Conservation (phyloP, 2,888 invertebrate genomes). For the Hipparchia semele region DNA sequence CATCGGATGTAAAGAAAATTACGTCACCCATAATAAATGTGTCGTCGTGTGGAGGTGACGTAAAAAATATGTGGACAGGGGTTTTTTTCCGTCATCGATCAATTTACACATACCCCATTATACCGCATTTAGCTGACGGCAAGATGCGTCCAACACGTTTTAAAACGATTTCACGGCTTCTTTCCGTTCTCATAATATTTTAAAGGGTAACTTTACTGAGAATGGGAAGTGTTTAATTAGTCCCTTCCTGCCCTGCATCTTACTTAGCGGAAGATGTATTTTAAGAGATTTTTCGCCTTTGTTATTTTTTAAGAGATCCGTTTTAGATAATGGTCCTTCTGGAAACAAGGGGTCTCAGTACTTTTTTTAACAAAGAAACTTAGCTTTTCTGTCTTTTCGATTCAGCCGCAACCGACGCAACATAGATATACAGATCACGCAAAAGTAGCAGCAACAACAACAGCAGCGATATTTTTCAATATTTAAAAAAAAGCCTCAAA, state of each 20-base stretch:
- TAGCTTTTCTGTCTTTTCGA: not conserved
- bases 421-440: no score
- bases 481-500: no score
- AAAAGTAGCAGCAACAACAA: no score
- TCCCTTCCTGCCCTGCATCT: constrained; percentile 36
- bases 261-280: constrained; percentile 7
- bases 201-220: constrained; percentile 38
- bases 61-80: constrained; percentile 21
- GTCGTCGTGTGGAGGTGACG: constrained; percentile 3
- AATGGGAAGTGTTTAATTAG: constrained; percentile 43
- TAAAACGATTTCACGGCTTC: constrained; percentile 39
- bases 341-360: not conserved
- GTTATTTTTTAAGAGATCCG: constrained; percentile 16
- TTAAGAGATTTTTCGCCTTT: constrained; percentile 18
- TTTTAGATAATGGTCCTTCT: not conserved
- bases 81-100: constrained; percentile 30
- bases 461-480: no score
- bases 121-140: constrained; percentile 21
- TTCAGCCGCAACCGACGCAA: not conserved
- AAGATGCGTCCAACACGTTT: constrained; percentile 33
- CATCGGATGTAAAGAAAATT: constrained; percentile 3
- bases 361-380: not conserved
- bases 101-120: constrained; percentile 29
- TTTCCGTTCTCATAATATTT: constrained; percentile 34
- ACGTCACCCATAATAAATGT: constrained; percentile 15